Conservation (phyloP, 2,113 vertebrate genomes). For the Lycocorax pyrrhopterus region DNA sequence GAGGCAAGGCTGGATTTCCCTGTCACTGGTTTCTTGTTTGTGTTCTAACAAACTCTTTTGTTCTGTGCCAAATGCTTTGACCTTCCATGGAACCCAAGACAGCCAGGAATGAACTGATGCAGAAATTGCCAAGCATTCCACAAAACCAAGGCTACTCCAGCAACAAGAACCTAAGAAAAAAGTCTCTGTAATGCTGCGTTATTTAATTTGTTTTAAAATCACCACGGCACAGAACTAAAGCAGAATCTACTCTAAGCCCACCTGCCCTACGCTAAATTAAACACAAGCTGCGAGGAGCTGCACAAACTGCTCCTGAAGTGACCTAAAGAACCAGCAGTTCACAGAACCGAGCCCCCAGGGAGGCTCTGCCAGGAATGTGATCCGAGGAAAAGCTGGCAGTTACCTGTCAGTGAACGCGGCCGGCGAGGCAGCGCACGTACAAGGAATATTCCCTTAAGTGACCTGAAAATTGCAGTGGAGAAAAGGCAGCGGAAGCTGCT, state of each 20-base stretch:
- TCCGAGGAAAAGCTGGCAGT: background rate
- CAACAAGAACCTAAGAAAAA: background rate
- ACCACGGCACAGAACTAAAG: background rate
- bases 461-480: background rate
- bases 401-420: background rate
- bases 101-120: background rate
- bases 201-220: background rate
- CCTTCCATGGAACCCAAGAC: background rate
- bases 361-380: background rate
- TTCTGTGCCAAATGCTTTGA: background rate
- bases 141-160: background rate
- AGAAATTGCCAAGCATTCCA: background rate
- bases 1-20: background rate
- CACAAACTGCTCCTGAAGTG: background rate
- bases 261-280: background rate
- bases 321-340: background rate
- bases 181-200: background rate
- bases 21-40: fast-evolving
- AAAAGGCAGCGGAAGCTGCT: background rate
- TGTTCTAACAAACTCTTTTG: background rate
- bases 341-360: background rate
- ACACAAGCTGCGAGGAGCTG: background rate
- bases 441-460: background rate
- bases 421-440: background rate
- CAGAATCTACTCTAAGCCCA: background rate